Base-by-base conservation (phyloP, 1,140 invertebrate species). In the Carcinoscorpius rotundicauda region DNA sequence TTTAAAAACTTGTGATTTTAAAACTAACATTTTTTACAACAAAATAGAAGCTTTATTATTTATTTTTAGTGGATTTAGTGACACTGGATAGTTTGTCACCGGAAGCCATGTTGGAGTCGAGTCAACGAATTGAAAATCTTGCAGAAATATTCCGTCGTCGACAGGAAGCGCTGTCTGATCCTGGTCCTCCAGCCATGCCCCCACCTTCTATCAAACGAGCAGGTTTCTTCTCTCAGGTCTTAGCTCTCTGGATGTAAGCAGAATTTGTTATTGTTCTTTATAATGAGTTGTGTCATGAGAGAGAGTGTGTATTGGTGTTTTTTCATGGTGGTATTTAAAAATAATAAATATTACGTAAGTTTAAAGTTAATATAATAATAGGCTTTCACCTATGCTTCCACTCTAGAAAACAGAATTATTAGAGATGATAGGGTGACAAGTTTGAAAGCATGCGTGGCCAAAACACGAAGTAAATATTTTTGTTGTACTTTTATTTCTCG, bases 51-150 rank as follows among this genome's bases (percentile, higher is more conserved):
- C 29, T 63, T 8, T 69, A 51, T 66, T 59, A 67, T 71, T 79
- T 78, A 4, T 55, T 55, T 71, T 3, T 74, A 94, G 91, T 97
- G 75, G 93, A 96, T 76, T 77, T 96, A 66, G 93, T 96, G 5
- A 97, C 93, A 0, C 74, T 95, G 72, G 93, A 97, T 73, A 91
- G 93, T 75, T 77, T 96, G 59, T 94, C 91, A 5, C 85, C 90
- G 2, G 93, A 95, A 73, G 93, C 93, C 10, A 89, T 95, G 85
- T 75, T 94, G 60, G 93, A 97, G 76, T 96, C 93, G 1, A 93
- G 90, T 9, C 90, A 93, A 67, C 82, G 93, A 66, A 93, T 97
- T 60, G 89, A 93, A 74, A 88, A 91, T 62, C 75, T 97, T 55
- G 89, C 90, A 3, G 89, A 92, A 69, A 81, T 92, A 61, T 91